Conservation (phyloP, 2,888 invertebrate species). For the Lasioglossum oenotherae region DNA sequence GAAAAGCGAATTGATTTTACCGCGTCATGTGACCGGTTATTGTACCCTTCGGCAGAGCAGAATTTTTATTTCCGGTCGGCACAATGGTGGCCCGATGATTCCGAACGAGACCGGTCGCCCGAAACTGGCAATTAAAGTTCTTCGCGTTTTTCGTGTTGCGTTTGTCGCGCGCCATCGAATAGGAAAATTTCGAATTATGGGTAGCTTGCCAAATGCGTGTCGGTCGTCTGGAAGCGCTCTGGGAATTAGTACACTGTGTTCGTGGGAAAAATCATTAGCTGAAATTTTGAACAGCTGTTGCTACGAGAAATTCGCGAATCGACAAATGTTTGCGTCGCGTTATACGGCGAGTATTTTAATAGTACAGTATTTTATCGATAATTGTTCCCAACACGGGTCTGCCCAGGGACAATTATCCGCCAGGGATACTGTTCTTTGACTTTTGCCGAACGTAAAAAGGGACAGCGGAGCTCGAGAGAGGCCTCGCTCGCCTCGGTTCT, state of each 20-base stretch:
- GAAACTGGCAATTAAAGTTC: slow-evolving; percentile 1
- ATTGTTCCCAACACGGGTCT: too few species aligned
- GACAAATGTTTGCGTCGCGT: not conserved
- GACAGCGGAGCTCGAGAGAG: too few species aligned
- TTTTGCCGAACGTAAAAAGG: too few species aligned
- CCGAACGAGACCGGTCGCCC: not conserved
- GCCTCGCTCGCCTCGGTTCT: too few species aligned
- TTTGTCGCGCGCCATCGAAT: not conserved
- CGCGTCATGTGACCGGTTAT: not conserved
- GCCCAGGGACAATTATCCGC: too few species aligned
- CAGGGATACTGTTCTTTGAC: too few species aligned
- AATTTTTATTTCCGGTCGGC: not conserved
- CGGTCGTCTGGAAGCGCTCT: too few species aligned
- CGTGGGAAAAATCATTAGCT: too few species aligned
- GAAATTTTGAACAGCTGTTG: not conserved
- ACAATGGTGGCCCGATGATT: not conserved
- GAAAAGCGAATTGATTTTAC: not conserved
- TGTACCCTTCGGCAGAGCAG: not conserved
- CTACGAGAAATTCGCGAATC: not conserved
- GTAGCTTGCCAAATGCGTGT: not conserved
- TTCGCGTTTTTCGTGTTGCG: not conserved
- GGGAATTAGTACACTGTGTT: not conserved
- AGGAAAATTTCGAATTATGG: not conserved
- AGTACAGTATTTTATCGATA: too few species aligned
- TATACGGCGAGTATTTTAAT: not conserved